Percentiles rank a stretch among this genome's conserved stretches.
These are phyloP conservation scores for Hesperophylax magnus DNA, from an alignment of 1,140 invertebrate genomes.

Conservation along the genomic window DNA sequence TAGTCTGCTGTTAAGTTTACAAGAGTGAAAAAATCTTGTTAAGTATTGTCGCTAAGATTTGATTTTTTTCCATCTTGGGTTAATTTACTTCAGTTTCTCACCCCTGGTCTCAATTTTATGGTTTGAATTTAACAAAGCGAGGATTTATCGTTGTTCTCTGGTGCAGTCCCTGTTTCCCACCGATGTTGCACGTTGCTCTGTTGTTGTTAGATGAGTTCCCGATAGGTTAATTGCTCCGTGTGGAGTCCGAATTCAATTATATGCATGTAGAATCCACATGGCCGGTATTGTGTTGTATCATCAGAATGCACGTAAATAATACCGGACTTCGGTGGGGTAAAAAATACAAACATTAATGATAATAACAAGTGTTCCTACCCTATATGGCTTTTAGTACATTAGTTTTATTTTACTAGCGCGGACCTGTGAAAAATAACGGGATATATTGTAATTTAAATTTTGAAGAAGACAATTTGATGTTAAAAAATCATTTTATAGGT, in stretches of 20 bases:
- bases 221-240: conserved; percentile 16
- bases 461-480: too few species aligned
- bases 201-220: background rate
- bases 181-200: background rate
- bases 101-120: background rate
- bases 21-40: too few species aligned
- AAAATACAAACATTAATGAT: background rate
- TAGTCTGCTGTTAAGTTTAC: too few species aligned
- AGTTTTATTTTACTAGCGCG: too few species aligned
- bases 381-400: too few species aligned
- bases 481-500: too few species aligned
- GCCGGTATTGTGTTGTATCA: background rate
- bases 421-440: too few species aligned
- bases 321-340: background rate
- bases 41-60: too few species aligned
- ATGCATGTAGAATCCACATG: conserved; percentile 2
- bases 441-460: too few species aligned
- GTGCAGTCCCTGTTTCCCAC: background rate
- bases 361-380: background rate
- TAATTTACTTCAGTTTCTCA: too few species aligned
- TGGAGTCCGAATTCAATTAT: conserved; percentile 13
- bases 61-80: too few species aligned
- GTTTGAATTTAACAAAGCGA: background rate
- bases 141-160: background rate
- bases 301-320: background rate